Evolutionary conservation across 2,888 invertebrate species (phyloP).

Genomic region (Sinotaia quadrata): DNA sequence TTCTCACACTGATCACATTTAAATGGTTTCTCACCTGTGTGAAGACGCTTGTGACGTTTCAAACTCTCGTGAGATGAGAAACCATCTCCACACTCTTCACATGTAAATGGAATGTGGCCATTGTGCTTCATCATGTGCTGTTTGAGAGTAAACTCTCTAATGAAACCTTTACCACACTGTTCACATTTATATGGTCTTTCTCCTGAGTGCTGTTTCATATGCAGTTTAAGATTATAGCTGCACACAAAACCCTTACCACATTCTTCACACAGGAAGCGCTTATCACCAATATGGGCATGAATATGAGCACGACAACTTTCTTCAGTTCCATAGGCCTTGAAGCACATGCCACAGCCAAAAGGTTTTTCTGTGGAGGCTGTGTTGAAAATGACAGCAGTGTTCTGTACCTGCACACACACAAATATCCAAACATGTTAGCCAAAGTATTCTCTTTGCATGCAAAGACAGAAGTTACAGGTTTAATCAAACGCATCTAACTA

Average conservation of each 20-base stretch:
- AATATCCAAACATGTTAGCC: too few species aligned
- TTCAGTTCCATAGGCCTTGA: conserved; percentile 16
- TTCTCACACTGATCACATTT: conserved; percentile 25
- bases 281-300: conserved; percentile 8
- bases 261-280: conserved; percentile 21
- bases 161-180: conserved; percentile 18
- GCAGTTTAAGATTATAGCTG: conserved; percentile 24
- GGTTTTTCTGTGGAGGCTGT: conserved; percentile 8
- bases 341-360: conserved; percentile 22
- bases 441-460: too few species aligned
- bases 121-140: conserved; percentile 12
- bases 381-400: conserved; percentile 8
- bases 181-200: conserved; percentile 16
- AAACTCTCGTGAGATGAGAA: conserved; percentile 23
- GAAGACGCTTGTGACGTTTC: conserved; percentile 20
- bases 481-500: too few species aligned
- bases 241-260: conserved; percentile 22
- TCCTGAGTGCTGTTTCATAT: conserved; percentile 15
- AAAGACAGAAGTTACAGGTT: too few species aligned
- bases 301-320: conserved; percentile 16
- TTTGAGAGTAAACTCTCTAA: conserved; percentile 17
- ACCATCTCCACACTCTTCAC: conserved; percentile 10
- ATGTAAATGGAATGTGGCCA: not conserved
- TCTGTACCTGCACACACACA: not conserved
- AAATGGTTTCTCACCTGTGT: conserved; percentile 24